Evolutionary conservation across 2,888 invertebrate genomes (phyloP).

Genomic region (Scaptomyza flava): DNA sequence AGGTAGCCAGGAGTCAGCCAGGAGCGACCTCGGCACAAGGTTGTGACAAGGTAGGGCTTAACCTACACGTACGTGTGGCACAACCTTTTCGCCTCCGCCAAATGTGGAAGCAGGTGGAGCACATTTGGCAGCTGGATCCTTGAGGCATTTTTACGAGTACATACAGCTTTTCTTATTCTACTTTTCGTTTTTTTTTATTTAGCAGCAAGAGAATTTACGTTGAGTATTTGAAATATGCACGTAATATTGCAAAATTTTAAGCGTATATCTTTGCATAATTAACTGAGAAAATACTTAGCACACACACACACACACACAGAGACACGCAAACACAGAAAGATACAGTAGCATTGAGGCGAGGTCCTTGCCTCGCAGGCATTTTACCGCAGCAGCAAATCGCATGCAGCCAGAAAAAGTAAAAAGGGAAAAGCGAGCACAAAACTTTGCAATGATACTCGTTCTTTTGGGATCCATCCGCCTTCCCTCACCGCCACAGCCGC

Average conservation of each 20-base stretch:
- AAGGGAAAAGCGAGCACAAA: conserved; percentile 47
- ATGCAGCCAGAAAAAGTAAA: conserved; percentile 41
- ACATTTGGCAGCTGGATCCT: conserved; percentile 57
- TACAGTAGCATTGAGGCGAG: conserved; percentile 34
- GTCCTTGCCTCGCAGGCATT: conserved; percentile 66
- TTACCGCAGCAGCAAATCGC: conserved; percentile 69
- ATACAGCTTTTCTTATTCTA: conserved; percentile 54
- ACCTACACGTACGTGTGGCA: conserved; percentile 47
- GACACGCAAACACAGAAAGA: conserved; percentile 6
- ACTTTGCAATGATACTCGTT: conserved; percentile 73
- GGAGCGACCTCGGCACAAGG: conserved; percentile 35
- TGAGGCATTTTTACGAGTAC: conserved; percentile 68
- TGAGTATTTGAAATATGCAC: conserved; percentile 78
- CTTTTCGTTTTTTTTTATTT: conserved; percentile 5
- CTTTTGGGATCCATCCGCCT: conserved; percentile 32
- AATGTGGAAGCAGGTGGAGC: conserved; percentile 1
- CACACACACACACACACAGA: conserved; percentile 25
- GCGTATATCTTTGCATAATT: conserved; percentile 80
- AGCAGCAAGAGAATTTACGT: conserved; percentile 57
- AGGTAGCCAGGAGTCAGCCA: conserved; percentile 1
- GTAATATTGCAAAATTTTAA: conserved; percentile 80
- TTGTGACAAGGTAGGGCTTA: conserved; percentile 45
- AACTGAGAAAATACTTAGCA: conserved; percentile 77
- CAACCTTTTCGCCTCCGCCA: conserved; percentile 46
- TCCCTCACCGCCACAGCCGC: conserved; percentile 7